phyloP scores from a whole-genome alignment of 1,140 invertebrate genomes.

The Octopus bimaculoides region DNA sequence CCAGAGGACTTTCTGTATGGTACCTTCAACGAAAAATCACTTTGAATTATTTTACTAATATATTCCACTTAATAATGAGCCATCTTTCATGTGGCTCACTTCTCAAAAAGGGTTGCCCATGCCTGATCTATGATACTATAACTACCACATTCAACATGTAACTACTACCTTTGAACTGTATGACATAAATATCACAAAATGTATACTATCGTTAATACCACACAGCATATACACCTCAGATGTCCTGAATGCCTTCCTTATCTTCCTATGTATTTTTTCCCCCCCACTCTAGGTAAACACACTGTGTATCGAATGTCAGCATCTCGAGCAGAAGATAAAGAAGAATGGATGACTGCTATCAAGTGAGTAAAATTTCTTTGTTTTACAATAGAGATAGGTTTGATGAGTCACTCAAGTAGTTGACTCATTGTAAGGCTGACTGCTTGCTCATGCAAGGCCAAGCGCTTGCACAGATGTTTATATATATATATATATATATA shows the following conservation, averaged over 20 bases:
- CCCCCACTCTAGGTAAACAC: conserved; percentile 69
- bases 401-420: too few species aligned
- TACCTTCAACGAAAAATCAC: too few species aligned
- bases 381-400: too few species aligned
- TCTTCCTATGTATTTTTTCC: neutral
- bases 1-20: too few species aligned
- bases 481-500: too few species aligned
- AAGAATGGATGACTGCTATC: conserved; percentile 90
- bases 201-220: neutral
- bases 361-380: conserved; percentile 58
- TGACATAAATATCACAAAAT: neutral
- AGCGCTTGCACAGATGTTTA: too few species aligned
- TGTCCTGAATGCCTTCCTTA: neutral
- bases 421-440: too few species aligned
- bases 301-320: conserved; percentile 95
- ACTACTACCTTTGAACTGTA: neutral
- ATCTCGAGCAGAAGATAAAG: conserved; percentile 88
- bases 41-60: too few species aligned
- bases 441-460: too few species aligned
- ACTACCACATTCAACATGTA: neutral
- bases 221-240: neutral
- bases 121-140: neutral
- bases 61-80: too few species aligned
- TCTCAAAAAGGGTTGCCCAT: neutral
- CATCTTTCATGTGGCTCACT: neutral